phyloP scores from a whole-genome alignment of 2,113 vertebrate genomes.

The Galemys pyrenaicus region DNA sequence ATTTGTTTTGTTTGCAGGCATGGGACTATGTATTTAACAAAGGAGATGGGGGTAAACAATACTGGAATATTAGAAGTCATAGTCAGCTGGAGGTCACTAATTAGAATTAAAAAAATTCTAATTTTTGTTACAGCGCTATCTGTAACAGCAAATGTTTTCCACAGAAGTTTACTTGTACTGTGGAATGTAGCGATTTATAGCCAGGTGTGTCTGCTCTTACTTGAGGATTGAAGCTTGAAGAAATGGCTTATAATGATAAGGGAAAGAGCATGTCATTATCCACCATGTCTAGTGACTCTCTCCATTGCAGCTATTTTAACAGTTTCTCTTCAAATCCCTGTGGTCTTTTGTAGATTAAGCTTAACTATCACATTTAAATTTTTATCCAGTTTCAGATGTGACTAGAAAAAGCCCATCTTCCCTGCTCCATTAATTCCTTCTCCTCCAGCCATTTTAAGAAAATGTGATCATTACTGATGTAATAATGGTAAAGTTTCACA shows the following conservation, averaged over 20 bases:
- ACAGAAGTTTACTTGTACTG: not conserved
- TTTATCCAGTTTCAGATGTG: slow-evolving; percentile 45
- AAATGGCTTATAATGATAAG: not conserved
- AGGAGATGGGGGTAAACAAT: not conserved
- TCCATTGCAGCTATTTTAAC: slow-evolving; percentile 57
- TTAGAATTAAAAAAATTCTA: not conserved
- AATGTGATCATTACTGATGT: not conserved
- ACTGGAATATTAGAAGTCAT: not conserved
- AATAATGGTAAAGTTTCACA: slow-evolving; percentile 5
- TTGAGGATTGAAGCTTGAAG: not conserved
- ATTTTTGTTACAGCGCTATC: not conserved
- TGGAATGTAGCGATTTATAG: not conserved
- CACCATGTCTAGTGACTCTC: not conserved
- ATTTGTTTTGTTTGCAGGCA: not conserved
- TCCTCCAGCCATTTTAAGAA: not conserved
- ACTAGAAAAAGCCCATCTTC: slow-evolving; percentile 27
- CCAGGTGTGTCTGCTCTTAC: not conserved
- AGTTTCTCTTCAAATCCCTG: slow-evolving; percentile 46
- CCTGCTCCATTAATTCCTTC: not conserved
- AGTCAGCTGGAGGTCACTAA: not conserved
- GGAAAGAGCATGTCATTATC: not conserved
- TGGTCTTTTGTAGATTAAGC: slow-evolving; percentile 59
- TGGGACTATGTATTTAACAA: not conserved
- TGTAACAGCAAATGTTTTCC: not conserved
- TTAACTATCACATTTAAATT: slow-evolving; percentile 32